Conservation (phyloP, 2,888 invertebrate species). For the Thymelicus acteon region DNA sequence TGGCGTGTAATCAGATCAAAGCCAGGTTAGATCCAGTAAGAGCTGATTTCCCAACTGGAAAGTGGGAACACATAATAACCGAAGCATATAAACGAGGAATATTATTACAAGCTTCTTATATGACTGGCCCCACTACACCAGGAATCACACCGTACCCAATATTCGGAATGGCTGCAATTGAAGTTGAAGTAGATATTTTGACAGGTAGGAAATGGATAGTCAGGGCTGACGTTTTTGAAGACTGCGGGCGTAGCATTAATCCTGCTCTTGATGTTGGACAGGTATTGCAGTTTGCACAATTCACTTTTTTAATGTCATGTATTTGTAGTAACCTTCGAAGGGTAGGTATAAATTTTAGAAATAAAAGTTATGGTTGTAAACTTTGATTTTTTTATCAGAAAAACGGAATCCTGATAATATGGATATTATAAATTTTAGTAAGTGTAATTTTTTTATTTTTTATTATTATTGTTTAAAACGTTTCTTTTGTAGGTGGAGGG, state of each 20-base stretch:
- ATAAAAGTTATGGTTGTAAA: too few species aligned
- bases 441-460: too few species aligned
- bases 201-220: conserved; percentile 58
- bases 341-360: too few species aligned
- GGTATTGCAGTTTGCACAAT: conserved; percentile 19
- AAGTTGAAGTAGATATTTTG: conserved; percentile 58
- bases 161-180: conserved; percentile 54
- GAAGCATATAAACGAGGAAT: conserved; percentile 55
- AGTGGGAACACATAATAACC: conserved; percentile 48
- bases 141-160: conserved; percentile 52
- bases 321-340: background rate
- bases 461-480: too few species aligned
- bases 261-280: conserved; percentile 32
- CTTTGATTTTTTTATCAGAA: too few species aligned
- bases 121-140: conserved; percentile 55
- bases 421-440: too few species aligned
- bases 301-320: background rate
- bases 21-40: conserved; percentile 12
- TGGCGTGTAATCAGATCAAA: conserved; percentile 78
- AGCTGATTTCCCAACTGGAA: conserved; percentile 14
- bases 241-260: conserved; percentile 34
- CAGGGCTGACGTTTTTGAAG: conserved; percentile 55
- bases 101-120: conserved; percentile 56
- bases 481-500: conserved; percentile 19
- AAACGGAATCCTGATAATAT: too few species aligned